Percentiles rank a stretch among this genome's conserved stretches.
Evolutionary conservation across 2,888 invertebrate species (phyloP).

Genomic region (Mythimna vitellina): DNA sequence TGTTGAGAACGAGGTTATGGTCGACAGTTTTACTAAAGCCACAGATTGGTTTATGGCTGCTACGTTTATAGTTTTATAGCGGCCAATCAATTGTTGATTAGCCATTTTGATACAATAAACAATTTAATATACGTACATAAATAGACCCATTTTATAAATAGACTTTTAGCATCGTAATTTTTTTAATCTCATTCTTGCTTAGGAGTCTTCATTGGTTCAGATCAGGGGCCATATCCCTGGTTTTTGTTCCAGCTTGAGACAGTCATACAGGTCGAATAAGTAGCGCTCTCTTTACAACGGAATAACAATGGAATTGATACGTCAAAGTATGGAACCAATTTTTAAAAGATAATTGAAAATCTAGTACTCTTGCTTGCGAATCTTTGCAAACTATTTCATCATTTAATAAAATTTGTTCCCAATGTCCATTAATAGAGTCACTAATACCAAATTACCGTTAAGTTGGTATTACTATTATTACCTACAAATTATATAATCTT

Average conservation of each 20-base stretch:
- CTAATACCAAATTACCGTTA: conserved; percentile 13
- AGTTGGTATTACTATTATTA: conserved; percentile 1
- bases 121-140: not conserved
- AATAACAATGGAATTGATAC: too few relatives aligned
- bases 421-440: conserved; percentile 19
- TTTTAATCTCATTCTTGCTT: too few relatives aligned
- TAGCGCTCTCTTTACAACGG: too few relatives aligned
- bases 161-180: too few relatives aligned
- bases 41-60: conserved; percentile 12
- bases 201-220: too few relatives aligned
- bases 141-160: too few relatives aligned
- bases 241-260: too few relatives aligned
- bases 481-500: conserved; percentile 27
- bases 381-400: conserved; percentile 1
- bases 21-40: conserved; percentile 9
- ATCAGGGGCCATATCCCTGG: too few relatives aligned
- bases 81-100: conserved; percentile 19
- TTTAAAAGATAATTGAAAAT: too few relatives aligned
- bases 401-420: not conserved
- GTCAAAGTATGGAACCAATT: too few relatives aligned
- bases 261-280: too few relatives aligned
- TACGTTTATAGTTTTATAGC: conserved; percentile 20
- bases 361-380: too few relatives aligned
- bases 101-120: conserved; percentile 3
- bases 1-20: conserved; percentile 34